Evolutionary conservation across 2,888 invertebrate species (phyloP).

Genomic region (Drosophila buzzatii): DNA sequence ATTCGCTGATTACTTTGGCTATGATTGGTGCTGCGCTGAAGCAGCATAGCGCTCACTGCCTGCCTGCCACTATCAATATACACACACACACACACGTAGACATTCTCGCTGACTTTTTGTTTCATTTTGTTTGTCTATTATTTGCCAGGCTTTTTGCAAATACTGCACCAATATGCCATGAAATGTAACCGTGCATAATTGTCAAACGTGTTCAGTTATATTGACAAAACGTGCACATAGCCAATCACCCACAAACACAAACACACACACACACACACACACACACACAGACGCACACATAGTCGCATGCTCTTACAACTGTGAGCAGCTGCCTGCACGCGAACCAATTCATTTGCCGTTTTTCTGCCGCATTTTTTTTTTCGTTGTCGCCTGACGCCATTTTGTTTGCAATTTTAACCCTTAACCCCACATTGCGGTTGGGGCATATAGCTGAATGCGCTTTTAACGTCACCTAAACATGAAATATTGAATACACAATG

Average conservation of each 20-base stretch:
- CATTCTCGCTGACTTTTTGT: slow-evolving; percentile 45
- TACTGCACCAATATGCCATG: slow-evolving; percentile 73
- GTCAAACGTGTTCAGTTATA: slow-evolving; percentile 78
- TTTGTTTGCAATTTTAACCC: slow-evolving; percentile 59
- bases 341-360: slow-evolving; percentile 60
- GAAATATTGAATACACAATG: no score
- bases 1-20: slow-evolving; percentile 49
- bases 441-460: slow-evolving; percentile 44
- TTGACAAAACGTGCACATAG: slow-evolving; percentile 50
- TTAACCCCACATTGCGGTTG: slow-evolving; percentile 30
- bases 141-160: slow-evolving; percentile 50
- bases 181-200: slow-evolving; percentile 79
- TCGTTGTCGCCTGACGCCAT: slow-evolving; percentile 52
- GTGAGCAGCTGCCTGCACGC: not conserved
- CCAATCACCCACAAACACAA: slow-evolving; percentile 25
- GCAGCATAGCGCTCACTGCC: slow-evolving; percentile 10
- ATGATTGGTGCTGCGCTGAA: slow-evolving; percentile 23
- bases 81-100: slow-evolving; percentile 46
- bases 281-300: not conserved
- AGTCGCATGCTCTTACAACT: not conserved
- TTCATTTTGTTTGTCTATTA: slow-evolving; percentile 14
- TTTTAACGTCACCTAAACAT: slow-evolving; percentile 38
- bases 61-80: slow-evolving; percentile 52
- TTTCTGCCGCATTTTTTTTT: slow-evolving; percentile 17
- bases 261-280: slow-evolving; percentile 4